Base-by-base conservation (phyloP, 1,140 invertebrate genomes). In the Aricia agestis region DNA sequence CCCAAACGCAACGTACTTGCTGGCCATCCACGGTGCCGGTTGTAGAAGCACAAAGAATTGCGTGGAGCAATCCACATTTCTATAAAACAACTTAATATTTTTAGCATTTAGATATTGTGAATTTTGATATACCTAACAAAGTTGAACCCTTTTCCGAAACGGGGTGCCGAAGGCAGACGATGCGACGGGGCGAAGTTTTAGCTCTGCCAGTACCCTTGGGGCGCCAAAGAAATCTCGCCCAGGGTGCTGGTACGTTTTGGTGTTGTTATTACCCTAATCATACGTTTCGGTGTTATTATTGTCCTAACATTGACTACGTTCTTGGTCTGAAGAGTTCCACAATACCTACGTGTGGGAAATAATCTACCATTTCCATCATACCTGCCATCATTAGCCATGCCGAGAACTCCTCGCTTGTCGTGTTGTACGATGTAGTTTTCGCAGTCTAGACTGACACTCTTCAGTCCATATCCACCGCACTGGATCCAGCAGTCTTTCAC, bases 11-110 rank as follows among this genome's bases (percentile, higher is more conserved):
- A 97, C 95, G 79, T 97, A 96, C 80, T 94, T 95, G 52, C 93
- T 91, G 84, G 96, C 94, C 88, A 97, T 94, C 93, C 96, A 97
- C 67, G 94, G 92, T 58, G 94, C 94, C 1, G 95, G 93, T 74
- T 94, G 95, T n/a, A 96, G 87, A 13, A 95, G 94, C 25, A 97
- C 93, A 80, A 96, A 95, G 82, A 97, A 97, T 84, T 97, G 96
- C 66, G 94, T 95, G 10, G 94, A 94, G 84, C 97, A 97, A 67
- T 92, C 83, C 7, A 81, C 82, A 72, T 93, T 88, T 76, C 88
- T 91, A 63, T 1, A 25, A 83, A 80, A 68, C 1, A 67, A 57
- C 11, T 52, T 52, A 52, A 13, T 15, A 13, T 11, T 61, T 68
- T 36, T 67, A 42, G 32, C 1, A 3, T 52, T 13, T n/a, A n/a